Base-by-base conservation (phyloP, 2,888 invertebrate species). In the Sinelater perroti region DNA sequence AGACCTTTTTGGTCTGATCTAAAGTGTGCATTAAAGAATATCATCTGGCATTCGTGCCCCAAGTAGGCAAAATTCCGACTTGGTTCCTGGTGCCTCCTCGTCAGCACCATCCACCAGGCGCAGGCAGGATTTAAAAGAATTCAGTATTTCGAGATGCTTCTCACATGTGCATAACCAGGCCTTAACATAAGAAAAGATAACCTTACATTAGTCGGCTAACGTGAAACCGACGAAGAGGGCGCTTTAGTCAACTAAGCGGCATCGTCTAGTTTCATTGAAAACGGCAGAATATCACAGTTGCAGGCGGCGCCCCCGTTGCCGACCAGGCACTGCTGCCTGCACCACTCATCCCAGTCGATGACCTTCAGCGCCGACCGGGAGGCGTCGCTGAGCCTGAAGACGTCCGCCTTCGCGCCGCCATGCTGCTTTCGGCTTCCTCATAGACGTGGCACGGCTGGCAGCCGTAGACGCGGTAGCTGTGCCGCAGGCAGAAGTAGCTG, bases 231-330 rank as follows among this genome's bases (percentile, higher is more conserved):
- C 13, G 40, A 24, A 21, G 16, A 20, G 20, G 20, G 16, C 20
- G 13, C n/a, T n/a, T n/a, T n/a, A n/a, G 26, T 45, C 17, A 50
- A 40, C 40, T 40, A 50, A 18, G 31, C 14, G 24, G 4, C 28
- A 18, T 18, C 2, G 18, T 10, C 20, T 4, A 28, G 7, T 6
- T n/a, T 2, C n/a, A 21, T 24, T 33, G 36, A 11, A 36, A 53
- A 31, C 1, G 89, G 89, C 38, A 85, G 79, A 51, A 87, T 79
- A 77, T 89, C 87, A 76, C 90, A 90, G 76, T 87, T 86, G 80
- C 90, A 90, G 61, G 89, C 87, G 17, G 85, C 84, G n/a, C 90
- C 90, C 52, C 90, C 90, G 64, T 87, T 85, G 1, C 88, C 89
- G 68, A 83, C 83, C 26, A 82, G 78, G 74, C 89, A 90, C 68